These are phyloP conservation scores for Drosophila navojoa DNA, from an alignment of 1,140 invertebrate species.

Conservation along the genomic window DNA sequence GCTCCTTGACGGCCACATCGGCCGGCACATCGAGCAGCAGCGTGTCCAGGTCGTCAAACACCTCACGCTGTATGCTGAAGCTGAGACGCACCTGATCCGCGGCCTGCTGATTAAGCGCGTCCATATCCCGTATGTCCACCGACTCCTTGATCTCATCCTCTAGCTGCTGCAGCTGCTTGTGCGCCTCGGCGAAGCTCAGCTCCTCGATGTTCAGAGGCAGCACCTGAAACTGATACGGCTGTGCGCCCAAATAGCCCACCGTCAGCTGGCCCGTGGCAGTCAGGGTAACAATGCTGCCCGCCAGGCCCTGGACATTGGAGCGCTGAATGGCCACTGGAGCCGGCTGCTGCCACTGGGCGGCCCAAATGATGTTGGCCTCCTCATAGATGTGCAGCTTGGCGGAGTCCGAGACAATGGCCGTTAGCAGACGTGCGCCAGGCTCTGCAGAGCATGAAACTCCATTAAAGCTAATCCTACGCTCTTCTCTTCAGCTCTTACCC, in stretches of 20 bases:
- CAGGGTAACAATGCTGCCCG: slow-evolving; percentile 74
- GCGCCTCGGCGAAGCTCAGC: slow-evolving; percentile 71
- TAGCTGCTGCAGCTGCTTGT: slow-evolving; percentile 77
- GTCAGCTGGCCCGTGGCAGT: slow-evolving; percentile 61
- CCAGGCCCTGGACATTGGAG: slow-evolving; percentile 70
- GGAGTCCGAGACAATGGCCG: slow-evolving; percentile 86
- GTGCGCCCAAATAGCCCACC: slow-evolving; percentile 77
- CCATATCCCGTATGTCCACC: slow-evolving; percentile 74
- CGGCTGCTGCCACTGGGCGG: slow-evolving; percentile 86
- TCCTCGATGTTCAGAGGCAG: slow-evolving; percentile 70
- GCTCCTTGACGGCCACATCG: slow-evolving; percentile 72
- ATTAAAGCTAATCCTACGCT: rapidly evolving
- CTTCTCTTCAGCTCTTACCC: slow-evolving; percentile 55
- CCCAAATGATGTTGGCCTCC: slow-evolving; percentile 90
- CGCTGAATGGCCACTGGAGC: slow-evolving; percentile 77
- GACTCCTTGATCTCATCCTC: slow-evolving; percentile 83
- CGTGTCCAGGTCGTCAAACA: slow-evolving; percentile 66
- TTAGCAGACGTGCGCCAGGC: slow-evolving; percentile 86
- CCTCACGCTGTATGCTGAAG: slow-evolving; percentile 56
- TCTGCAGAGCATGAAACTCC: slow-evolving; percentile 71
- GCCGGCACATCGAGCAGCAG: slow-evolving; percentile 70
- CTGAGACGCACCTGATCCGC: slow-evolving; percentile 69
- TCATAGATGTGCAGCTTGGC: slow-evolving; percentile 88
- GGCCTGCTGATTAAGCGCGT: slow-evolving; percentile 71
- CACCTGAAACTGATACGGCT: slow-evolving; percentile 79